These are phyloP conservation scores for Drosophila teissieri DNA, from an alignment of 1,140 invertebrate species.

Conservation along the genomic window DNA sequence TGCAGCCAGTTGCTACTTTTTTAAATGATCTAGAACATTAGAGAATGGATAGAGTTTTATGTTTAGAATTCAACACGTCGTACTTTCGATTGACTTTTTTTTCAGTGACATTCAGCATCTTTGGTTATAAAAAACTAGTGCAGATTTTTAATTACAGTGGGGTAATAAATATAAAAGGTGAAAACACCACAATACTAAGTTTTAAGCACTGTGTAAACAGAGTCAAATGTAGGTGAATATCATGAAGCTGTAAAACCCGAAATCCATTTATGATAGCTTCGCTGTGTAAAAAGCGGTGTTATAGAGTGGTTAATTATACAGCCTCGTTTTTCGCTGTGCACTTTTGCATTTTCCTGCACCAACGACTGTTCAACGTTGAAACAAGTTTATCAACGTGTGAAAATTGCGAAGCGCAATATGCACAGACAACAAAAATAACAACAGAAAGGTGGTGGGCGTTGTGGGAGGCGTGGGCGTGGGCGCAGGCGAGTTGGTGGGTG, in stretches of 20 bases:
- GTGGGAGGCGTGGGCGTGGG: background rate
- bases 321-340: conserved; percentile 14
- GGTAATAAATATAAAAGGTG: too few species aligned
- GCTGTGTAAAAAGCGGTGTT: background rate
- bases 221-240: too few species aligned
- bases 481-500: background rate
- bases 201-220: too few species aligned
- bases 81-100: too few species aligned
- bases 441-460: background rate
- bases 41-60: too few species aligned
- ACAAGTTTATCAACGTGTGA: conserved; percentile 82
- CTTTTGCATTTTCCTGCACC: conserved; percentile 15
- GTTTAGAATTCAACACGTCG: too few species aligned
- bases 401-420: conserved; percentile 72
- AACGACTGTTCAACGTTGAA: conserved; percentile 57
- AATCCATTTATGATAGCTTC: conserved; percentile 10
- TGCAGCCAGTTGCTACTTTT: too few species aligned
- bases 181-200: too few species aligned
- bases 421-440: conserved; percentile 46
- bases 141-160: too few species aligned
- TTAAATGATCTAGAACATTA: too few species aligned
- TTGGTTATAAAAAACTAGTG: too few species aligned
- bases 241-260: background rate
- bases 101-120: too few species aligned
- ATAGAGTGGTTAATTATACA: background rate